Evolutionary conservation across 2,888 invertebrate species (phyloP).

Genomic region (Pheosia tremula): DNA sequence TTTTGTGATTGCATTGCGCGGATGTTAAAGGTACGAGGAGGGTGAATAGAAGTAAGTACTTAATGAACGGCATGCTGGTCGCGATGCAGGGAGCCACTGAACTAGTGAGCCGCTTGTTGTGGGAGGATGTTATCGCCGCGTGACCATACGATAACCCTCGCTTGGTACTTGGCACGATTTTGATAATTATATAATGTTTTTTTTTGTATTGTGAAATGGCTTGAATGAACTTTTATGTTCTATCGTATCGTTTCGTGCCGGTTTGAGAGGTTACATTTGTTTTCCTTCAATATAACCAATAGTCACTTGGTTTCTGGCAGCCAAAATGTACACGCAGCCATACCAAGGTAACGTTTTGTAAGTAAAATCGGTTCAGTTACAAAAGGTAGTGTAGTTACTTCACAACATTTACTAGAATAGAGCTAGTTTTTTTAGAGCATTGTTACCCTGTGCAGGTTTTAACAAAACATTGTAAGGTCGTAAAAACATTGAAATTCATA

Average conservation of each 20-base stretch:
- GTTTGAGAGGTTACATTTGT: neutral
- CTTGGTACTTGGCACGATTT: constrained; percentile 34
- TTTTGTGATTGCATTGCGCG: constrained; percentile 48
- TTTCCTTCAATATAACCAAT: too few relatives aligned
- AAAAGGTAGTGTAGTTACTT: too few relatives aligned
- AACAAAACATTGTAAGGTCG: too few relatives aligned
- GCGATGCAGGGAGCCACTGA: constrained; percentile 36
- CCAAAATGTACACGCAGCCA: too few relatives aligned
- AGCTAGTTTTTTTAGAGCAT: too few relatives aligned
- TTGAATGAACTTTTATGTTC: neutral
- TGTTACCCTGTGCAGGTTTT: too few relatives aligned
- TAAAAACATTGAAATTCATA: too few relatives aligned
- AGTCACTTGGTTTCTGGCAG: too few relatives aligned
- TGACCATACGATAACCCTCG: constrained; percentile 46
- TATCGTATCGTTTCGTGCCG: neutral
- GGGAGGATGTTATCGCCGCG: constrained; percentile 36
- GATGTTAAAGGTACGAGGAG: constrained; percentile 33
- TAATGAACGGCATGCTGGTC: constrained; percentile 47
- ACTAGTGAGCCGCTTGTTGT: constrained; percentile 30
- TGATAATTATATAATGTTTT: constrained; percentile 28
- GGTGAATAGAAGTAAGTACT: constrained; percentile 38
- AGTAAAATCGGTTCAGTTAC: too few relatives aligned
- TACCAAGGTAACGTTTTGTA: too few relatives aligned
- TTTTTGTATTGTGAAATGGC: constrained; percentile 4
- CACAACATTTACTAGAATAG: too few relatives aligned